Percentiles rank a stretch among this genome's conserved stretches.
phyloP scores from a whole-genome alignment of 2,113 vertebrate species.

The Sylvia atricapilla region DNA sequence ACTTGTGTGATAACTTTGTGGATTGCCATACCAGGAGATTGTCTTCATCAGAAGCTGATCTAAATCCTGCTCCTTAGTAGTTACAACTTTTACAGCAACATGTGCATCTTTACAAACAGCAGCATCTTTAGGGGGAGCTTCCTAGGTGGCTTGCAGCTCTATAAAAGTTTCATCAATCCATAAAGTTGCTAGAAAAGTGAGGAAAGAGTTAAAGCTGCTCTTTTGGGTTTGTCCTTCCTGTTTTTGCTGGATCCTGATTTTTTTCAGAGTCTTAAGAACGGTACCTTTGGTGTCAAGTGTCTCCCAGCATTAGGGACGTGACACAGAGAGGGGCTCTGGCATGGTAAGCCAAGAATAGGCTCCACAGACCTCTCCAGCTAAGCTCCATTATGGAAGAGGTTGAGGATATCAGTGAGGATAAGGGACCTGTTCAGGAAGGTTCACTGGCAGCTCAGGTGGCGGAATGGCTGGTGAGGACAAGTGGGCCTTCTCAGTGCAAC shows the following conservation, averaged over 20 bases:
- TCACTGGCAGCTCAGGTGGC: neutral
- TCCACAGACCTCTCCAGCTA: neutral
- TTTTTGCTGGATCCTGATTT: neutral
- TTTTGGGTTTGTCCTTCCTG: neutral
- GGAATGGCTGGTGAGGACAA: neutral
- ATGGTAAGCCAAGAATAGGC: neutral
- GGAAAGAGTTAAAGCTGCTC: neutral
- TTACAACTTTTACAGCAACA: neutral
- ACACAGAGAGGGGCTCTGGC: neutral
- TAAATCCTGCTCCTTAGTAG: neutral
- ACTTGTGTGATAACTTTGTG: neutral
- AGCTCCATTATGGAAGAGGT: neutral
- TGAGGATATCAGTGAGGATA: neutral
- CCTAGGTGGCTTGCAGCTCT: neutral
- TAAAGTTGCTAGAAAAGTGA: neutral
- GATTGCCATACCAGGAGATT: neutral
- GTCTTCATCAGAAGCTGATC: neutral
- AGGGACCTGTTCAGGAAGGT: neutral
- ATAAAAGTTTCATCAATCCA: neutral
- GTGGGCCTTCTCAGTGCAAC: neutral
- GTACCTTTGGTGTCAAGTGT: neutral
- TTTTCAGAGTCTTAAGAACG: neutral
- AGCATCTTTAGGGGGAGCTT: neutral
- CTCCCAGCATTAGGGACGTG: rapidly evolving
- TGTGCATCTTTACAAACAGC: neutral